A percentile compares a stretch with the other conserved stretches of the same genome.
Evolutionary conservation across 2,888 invertebrate species (phyloP).

Genomic region (Gonocerus acuteangulatus): DNA sequence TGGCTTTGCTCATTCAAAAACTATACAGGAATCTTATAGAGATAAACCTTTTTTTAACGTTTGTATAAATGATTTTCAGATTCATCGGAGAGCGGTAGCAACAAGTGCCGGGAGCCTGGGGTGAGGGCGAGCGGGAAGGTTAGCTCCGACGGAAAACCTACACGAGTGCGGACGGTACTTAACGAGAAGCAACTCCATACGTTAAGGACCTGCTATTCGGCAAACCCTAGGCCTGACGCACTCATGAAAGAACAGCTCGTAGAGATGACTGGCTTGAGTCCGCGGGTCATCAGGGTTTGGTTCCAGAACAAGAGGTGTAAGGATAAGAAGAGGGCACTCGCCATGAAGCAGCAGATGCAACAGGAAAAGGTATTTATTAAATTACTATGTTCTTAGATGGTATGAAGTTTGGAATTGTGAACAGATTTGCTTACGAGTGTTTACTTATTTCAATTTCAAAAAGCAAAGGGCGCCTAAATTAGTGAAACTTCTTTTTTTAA

Average conservation of each 20-base stretch:
- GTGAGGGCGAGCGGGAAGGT: conserved; percentile 45
- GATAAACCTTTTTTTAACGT: no score
- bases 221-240: conserved; percentile 96
- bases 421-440: not conserved
- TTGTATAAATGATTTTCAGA: conserved; percentile 59
- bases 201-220: conserved; percentile 91
- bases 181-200: conserved; percentile 98
- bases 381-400: not conserved
- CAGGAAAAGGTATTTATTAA: conserved; percentile 77
- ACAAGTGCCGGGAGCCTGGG: conserved; percentile 61
- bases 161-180: conserved; percentile 95
- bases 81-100: conserved; percentile 86
- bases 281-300: conserved; percentile 97
- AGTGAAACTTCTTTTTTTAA: no score
- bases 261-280: conserved; percentile 96
- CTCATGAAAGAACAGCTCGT: conserved; percentile 98
- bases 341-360: conserved; percentile 95
- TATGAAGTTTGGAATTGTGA: not conserved
- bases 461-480: no score
- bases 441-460: not conserved
- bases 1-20: no score
- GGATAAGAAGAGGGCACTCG: conserved; percentile 93
- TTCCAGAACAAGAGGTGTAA: conserved; percentile 98
- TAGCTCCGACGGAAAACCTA: conserved; percentile 80
- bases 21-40: no score